Evolutionary conservation across 2,888 invertebrate species (phyloP), one percentile per base, ranked within the genome.

Genomic region (Melieria crassipennis): DNA sequence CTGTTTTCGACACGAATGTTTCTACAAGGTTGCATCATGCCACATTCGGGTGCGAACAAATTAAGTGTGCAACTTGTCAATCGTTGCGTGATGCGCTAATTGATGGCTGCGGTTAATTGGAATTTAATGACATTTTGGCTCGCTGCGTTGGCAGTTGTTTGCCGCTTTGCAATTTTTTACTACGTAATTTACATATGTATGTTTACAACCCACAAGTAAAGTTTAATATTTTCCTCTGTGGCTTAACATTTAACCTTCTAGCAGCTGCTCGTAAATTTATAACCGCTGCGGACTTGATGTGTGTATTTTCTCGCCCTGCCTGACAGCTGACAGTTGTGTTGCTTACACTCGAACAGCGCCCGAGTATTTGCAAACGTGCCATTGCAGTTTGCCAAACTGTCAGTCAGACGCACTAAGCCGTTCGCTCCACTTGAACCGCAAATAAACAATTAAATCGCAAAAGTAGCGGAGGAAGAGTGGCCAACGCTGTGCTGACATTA

Each of bases 401-500:
- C 16, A 56, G 5, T 10, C 16, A 5, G 56, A 10, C 13, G 16
- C 13, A 7, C 16, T 56, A 10, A 56, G 16, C 16, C 30, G 30
- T 30, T 30, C 58, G 66, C 57, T 58, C 66, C 58, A 66, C 48
- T 61, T 61, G 62, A 68, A 55, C 61, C 68, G 55, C 68, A 68
- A 68, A 68, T 45, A 68, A 68, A 68, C 60, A 68, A 68, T 43
- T 68, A 60, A 52, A 68, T 42, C 30, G 58, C 66, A 43, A 30
- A 30, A 30, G 30, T 30, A 30, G 30, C 30, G 30, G 30, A 30
- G 30, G 3, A 66, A 70, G 63, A 67, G 64, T 60, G 58, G 56
- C 57, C 62, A 63, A 48, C 65, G 50, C 9, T 73, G 70, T 69
- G 58, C 72, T 74, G 75, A 73, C 75, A 75, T 68, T 71, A 73